These are phyloP conservation scores for Tinea pellionella DNA, from an alignment of 2,888 invertebrate species.

Conservation along the genomic window DNA sequence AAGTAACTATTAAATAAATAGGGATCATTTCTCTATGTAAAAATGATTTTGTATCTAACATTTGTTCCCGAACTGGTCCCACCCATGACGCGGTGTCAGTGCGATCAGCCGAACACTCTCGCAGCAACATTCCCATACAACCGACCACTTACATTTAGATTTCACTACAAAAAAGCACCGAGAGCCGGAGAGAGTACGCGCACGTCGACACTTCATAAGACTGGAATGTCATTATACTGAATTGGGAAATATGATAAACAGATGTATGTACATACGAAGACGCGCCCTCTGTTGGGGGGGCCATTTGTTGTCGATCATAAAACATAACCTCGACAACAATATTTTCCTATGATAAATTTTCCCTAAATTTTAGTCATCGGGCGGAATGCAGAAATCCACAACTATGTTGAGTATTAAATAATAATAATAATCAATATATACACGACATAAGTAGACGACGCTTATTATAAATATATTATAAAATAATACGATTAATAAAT, in stretches of 20 bases:
- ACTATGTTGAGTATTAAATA: conserved; percentile 65
- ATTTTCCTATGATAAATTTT: conserved; percentile 48
- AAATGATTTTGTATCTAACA: conserved; percentile 58
- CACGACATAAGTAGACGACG: conserved; percentile 49
- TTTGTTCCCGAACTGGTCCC: conserved; percentile 70
- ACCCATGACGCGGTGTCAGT: conserved; percentile 65
- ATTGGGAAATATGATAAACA: conserved; percentile 38
- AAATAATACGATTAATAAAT: conserved; percentile 46
- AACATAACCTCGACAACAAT: conserved; percentile 17
- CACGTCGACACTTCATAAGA: conserved; percentile 56
- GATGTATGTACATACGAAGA: neutral
- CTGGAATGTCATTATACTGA: conserved; percentile 65
- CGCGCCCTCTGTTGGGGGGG: conserved; percentile 30
- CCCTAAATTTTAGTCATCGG: conserved; percentile 67
- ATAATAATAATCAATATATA: conserved; percentile 51
- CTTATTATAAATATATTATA: conserved; percentile 52
- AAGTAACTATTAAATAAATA: conserved; percentile 34
- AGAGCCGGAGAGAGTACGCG: conserved; percentile 22
- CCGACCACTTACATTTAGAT: conserved; percentile 8
- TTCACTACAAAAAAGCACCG: neutral
- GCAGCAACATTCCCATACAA: conserved; percentile 31
- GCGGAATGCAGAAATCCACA: conserved; percentile 72
- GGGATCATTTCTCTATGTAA: conserved; percentile 49
- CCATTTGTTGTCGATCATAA: neutral
- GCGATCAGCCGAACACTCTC: conserved; percentile 33